Evolutionary conservation across 2,888 invertebrate genomes (phyloP).

Genomic region (Timandra comae): DNA sequence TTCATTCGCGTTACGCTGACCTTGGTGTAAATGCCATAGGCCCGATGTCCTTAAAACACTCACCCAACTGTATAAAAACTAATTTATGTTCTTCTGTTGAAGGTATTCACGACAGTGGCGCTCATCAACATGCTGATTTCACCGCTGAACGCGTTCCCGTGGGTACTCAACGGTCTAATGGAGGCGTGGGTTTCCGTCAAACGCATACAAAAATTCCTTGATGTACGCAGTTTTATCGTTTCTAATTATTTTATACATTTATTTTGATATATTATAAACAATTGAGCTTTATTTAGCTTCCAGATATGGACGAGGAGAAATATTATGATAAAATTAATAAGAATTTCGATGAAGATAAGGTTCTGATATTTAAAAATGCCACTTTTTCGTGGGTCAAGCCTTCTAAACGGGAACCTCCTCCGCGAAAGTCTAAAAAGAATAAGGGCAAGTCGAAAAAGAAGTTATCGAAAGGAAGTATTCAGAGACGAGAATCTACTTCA

Average conservation of each 20-base stretch:
- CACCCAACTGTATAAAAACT: no score
- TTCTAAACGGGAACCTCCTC: slow-evolving; percentile 38
- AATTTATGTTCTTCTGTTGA: slow-evolving; percentile 20
- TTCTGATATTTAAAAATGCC: slow-evolving; percentile 77
- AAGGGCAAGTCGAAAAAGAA: slow-evolving; percentile 71
- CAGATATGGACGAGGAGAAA: slow-evolving; percentile 77
- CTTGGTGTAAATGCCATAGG: no score
- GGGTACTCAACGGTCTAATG: slow-evolving; percentile 97
- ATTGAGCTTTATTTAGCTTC: slow-evolving; percentile 58
- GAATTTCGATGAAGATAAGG: slow-evolving; percentile 70
- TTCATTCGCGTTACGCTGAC: no score
- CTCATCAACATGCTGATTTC: slow-evolving; percentile 96
- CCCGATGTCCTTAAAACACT: no score
- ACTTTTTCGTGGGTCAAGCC: slow-evolving; percentile 78
- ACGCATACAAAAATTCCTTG: slow-evolving; percentile 87
- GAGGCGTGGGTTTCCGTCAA: slow-evolving; percentile 97
- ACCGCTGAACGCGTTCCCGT: slow-evolving; percentile 97
- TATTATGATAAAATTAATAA: slow-evolving; percentile 78
- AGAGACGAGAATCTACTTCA: slow-evolving; percentile 46
- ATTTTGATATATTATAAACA: no score
- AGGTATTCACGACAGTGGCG: slow-evolving; percentile 94
- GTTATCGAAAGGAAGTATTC: slow-evolving; percentile 39
- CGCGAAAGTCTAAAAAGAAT: slow-evolving; percentile 43
- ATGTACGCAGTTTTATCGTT: slow-evolving; percentile 73
- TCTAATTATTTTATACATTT: no score